These are phyloP conservation scores for Protonibea diacanthus DNA, from an alignment of 2,797 vertebrate genomes.

Conservation along the genomic window DNA sequence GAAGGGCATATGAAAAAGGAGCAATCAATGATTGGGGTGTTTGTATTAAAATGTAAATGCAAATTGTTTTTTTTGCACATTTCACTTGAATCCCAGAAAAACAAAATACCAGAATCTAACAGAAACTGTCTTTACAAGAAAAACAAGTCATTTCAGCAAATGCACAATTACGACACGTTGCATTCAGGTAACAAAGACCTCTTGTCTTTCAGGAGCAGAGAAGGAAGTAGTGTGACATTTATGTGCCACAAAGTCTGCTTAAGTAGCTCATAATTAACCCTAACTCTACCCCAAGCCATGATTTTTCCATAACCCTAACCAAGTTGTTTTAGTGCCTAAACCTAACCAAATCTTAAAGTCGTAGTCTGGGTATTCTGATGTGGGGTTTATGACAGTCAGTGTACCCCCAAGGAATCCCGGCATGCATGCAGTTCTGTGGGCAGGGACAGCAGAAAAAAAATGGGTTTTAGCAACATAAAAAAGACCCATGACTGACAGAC, in stretches of 20 bases:
- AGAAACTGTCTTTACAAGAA: background rate
- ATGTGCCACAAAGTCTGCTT: background rate
- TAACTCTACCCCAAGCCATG: background rate
- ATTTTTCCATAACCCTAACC: background rate
- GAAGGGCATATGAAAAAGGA: background rate
- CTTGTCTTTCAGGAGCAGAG: background rate
- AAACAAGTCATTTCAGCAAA: background rate
- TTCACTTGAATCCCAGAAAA: background rate
- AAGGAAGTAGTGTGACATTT: background rate
- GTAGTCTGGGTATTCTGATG: too few species aligned
- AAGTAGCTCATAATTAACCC: background rate
- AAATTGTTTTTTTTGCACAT: background rate
- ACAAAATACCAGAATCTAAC: background rate
- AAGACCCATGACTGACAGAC: too few species aligned
- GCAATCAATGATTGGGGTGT: background rate
- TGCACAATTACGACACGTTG: rapidly evolving
- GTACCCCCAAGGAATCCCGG: too few species aligned
- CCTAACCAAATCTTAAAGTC: too few species aligned
- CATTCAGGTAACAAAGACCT: background rate
- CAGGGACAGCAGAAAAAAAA: background rate
- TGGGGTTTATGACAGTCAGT: too few species aligned
- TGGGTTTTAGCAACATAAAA: too few species aligned
- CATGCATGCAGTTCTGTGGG: too few species aligned
- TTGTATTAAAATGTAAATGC: background rate
- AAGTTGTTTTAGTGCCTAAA: too few species aligned